Base-by-base conservation (phyloP, 2,113 vertebrate genomes). In the Baryphthengus martii region DNA sequence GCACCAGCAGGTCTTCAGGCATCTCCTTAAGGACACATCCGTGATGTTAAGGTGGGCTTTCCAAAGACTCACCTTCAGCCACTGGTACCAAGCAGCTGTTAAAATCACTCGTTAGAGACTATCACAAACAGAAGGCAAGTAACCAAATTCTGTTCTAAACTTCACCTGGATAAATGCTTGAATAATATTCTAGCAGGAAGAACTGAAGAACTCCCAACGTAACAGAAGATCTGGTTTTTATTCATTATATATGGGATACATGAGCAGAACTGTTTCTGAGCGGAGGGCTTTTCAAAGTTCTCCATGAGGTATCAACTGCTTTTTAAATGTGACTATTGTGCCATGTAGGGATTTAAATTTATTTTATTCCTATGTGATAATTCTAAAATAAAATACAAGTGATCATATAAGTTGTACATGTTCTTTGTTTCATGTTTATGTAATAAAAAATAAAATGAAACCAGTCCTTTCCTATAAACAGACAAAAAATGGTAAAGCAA, bases 301-400 rank as follows among this genome's bases (percentile, higher is more conserved):
- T 47, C 67, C 65, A 13, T 5, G 59, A 88, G 77, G 73, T 44
- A 82, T 85, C 74, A 44, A 16, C 76, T 45, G 72, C 83, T 76
- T 78, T 93, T 74, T 71, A 89, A 96, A 89, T 61, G 16, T 3
- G 11, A 73, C 40, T 35, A 18, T 74, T 91, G 63, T 92, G 88
- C 77, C 31, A 78, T 78, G 80, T 20, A 84, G 81, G 72, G 93
- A 90, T 94, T 96, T 80, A 49, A 47, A 58, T 62, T 81, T 85
- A 50, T 58, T 85, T 90, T 92, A 84, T 96, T 96, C 55, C 75
- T 50, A 84, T 37, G 67, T 79, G 96, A 85, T 83, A 70, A 88
- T 88, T 87, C 82, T 93, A 67, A 95, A 96, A 92, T 67, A 53
- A 93, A 93, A 88, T 58, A 65, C 70, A 92, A n/a, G n/a, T 14